phyloP scores from a whole-genome alignment of 92 coral and sea anemone species.

The Desmophyllum pertusum region DNA sequence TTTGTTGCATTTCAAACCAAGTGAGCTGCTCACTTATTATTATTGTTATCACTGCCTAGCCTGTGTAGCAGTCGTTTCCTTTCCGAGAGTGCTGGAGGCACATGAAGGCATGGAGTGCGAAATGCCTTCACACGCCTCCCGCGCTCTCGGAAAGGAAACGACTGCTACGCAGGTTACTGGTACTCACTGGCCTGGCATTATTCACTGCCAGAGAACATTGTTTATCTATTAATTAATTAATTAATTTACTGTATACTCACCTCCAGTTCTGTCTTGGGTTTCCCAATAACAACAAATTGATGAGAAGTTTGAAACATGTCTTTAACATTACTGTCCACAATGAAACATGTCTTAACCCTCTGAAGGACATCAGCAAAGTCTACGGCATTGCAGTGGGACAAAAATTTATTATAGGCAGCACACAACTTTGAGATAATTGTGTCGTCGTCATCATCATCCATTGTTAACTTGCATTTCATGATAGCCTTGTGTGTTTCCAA shows the following conservation, averaged over 20 bases:
- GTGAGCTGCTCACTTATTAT: too few species aligned
- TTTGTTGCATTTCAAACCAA: too few species aligned
- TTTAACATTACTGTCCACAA: constrained; percentile 45
- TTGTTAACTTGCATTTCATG: constrained; percentile 55
- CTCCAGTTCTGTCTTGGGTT: constrained; percentile 69
- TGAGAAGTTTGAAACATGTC: constrained; percentile 51
- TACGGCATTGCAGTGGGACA: constrained; percentile 76
- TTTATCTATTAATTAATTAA: neutral
- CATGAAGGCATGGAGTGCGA: too few species aligned
- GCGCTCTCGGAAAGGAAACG: too few species aligned
- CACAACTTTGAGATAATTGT: constrained; percentile 1
- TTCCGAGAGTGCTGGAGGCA: too few species aligned
- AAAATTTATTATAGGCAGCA: constrained; percentile 60
- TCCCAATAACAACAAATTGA: constrained; percentile 61
- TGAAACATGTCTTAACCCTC: constrained; percentile 57
- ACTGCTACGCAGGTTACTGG: too few species aligned
- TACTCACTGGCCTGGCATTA: too few species aligned
- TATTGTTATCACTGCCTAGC: too few species aligned
- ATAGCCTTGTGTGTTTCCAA: constrained; percentile 57
- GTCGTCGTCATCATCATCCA: constrained; percentile 6
- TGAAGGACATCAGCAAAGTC: constrained; percentile 76
- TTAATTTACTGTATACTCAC: constrained; percentile 38
- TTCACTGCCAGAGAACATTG: too few species aligned
- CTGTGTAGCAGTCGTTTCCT: too few species aligned
- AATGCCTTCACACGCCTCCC: neutral